Evolutionary conservation across 2,888 invertebrate species (phyloP).

Genomic region (Ichneumoninae sp.): DNA sequence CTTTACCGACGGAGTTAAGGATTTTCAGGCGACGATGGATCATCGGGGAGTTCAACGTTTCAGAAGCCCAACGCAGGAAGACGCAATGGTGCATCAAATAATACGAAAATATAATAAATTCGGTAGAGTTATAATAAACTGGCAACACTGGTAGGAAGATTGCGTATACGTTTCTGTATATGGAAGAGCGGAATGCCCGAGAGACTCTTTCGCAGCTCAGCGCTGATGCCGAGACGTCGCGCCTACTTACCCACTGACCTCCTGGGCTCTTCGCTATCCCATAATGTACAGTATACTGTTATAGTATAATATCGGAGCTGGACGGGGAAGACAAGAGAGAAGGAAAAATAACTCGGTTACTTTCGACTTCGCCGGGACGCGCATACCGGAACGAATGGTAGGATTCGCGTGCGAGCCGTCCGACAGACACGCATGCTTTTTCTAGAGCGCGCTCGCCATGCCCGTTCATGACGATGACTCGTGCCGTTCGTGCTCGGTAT

Average conservation of each 20-base stretch:
- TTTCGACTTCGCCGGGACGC: conserved; percentile 62
- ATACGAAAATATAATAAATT: no score
- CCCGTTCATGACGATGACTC: conserved; percentile 10
- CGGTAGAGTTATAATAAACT: neutral
- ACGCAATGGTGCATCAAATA: no score
- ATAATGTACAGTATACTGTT: conserved; percentile 27
- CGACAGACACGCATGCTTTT: neutral
- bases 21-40: no score
- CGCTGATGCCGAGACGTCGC: conserved; percentile 20
- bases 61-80: no score
- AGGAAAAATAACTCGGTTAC: conserved; percentile 54
- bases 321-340: neutral
- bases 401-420: conserved; percentile 18
- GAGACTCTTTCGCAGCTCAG: conserved; percentile 27
- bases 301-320: neutral
- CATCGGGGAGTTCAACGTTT: no score
- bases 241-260: conserved; percentile 70
- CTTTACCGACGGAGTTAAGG: no score
- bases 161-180: conserved; percentile 26
- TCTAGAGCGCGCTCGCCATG: conserved; percentile 7
- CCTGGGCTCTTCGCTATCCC: conserved; percentile 37
- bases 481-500: neutral
- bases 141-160: neutral
- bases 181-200: conserved; percentile 17
- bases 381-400: conserved; percentile 47